phyloP scores from a whole-genome alignment of 2,113 vertebrate species.

The Mobula hypostoma region DNA sequence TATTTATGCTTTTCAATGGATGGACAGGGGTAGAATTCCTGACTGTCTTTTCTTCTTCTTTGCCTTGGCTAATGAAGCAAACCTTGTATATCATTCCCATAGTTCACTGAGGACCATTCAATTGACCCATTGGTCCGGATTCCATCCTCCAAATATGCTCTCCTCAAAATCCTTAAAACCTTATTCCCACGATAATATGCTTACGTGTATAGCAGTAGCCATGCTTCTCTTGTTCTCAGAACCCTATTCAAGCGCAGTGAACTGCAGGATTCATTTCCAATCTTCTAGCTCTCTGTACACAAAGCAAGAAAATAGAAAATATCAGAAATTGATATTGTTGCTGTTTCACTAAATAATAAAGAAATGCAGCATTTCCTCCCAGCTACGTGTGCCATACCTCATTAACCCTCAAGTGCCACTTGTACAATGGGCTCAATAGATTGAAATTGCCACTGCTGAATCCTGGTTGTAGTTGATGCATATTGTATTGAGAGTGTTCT shows the following conservation, averaged over 20 bases:
- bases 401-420: slow-evolving; percentile 25
- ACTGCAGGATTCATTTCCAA: not conserved
- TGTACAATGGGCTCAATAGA: slow-evolving; percentile 10
- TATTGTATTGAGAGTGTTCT: not conserved
- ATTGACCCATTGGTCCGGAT: not conserved
- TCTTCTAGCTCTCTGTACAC: not conserved
- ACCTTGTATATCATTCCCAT: too few species aligned
- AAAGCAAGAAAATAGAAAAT: not conserved
- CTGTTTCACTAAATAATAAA: slow-evolving; percentile 31
- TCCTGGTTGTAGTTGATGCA: not conserved
- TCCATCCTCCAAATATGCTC: not conserved
- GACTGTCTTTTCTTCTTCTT: not conserved
- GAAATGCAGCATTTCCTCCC: slow-evolving; percentile 25
- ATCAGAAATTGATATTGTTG: slow-evolving; percentile 23
- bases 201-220: not conserved
- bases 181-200: not conserved
- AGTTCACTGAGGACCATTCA: not conserved
- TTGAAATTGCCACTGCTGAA: slow-evolving; percentile 21
- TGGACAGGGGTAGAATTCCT: not conserved
- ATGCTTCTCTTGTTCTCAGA: not conserved
- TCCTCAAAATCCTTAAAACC: not conserved
- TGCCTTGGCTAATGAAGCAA: too few species aligned
- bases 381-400: slow-evolving; percentile 13
- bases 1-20: not conserved
- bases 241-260: not conserved